Percentiles rank a stretch among this genome's conserved stretches.
Evolutionary conservation across 2,797 vertebrate genomes (phyloP).

Genomic region (Neoniphon sammara): DNA sequence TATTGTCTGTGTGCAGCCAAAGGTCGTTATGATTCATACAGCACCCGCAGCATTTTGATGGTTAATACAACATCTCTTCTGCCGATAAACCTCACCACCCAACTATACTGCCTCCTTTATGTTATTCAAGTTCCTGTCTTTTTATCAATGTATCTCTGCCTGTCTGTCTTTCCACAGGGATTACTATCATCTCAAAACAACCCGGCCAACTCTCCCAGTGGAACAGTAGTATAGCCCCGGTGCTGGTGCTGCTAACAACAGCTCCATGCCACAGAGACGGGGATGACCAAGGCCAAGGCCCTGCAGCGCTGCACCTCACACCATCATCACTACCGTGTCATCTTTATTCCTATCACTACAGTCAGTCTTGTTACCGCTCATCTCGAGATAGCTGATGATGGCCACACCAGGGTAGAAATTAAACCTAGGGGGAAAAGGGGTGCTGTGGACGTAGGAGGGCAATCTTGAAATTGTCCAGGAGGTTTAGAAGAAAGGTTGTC

Average conservation of each 20-base stretch:
- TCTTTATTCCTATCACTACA: slow-evolving; percentile 58
- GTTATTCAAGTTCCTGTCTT: slow-evolving; percentile 36
- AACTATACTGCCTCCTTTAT: slow-evolving; percentile 50
- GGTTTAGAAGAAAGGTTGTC: slow-evolving; percentile 31
- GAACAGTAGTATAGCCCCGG: slow-evolving; percentile 92
- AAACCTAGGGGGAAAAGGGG: slow-evolving; percentile 25
- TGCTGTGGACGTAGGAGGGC: slow-evolving; percentile 48
- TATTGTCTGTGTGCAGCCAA: slow-evolving; percentile 31
- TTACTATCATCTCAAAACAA: slow-evolving; percentile 92
- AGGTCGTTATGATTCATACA: slow-evolving; percentile 35
- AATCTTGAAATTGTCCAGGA: slow-evolving; percentile 68
- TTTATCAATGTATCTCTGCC: slow-evolving; percentile 62
- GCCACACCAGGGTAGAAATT: slow-evolving; percentile 57
- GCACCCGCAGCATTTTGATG: slow-evolving; percentile 35
- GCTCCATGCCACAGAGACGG: slow-evolving; percentile 80
- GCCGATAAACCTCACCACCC: slow-evolving; percentile 51
- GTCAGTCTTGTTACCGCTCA: slow-evolving; percentile 45
- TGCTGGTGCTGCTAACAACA: slow-evolving; percentile 85
- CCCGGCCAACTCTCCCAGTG: slow-evolving; percentile 95
- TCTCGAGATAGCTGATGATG: slow-evolving; percentile 39
- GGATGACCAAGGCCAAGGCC: slow-evolving; percentile 66
- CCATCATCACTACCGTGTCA: slow-evolving; percentile 64
- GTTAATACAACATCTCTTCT: slow-evolving; percentile 29
- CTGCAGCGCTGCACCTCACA: slow-evolving; percentile 68
- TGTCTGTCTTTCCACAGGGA: slow-evolving; percentile 87